These are phyloP conservation scores for Taenioides sp. DNA, from an alignment of 2,797 vertebrate species.

Conservation along the genomic window DNA sequence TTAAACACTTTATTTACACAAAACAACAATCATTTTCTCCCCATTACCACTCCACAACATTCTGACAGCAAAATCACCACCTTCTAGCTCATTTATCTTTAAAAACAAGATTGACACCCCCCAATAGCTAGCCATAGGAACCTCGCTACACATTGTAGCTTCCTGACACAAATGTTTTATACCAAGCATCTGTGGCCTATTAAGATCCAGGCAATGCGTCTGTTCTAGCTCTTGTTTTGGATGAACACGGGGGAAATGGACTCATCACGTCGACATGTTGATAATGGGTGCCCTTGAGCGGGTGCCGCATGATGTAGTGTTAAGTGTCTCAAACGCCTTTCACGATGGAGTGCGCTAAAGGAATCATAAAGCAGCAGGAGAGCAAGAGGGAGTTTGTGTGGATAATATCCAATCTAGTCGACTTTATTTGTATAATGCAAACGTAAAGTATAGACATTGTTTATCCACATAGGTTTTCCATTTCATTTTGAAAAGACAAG, in stretches of 20 bases:
- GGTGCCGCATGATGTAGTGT: constrained; percentile 65
- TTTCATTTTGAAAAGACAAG: too few species aligned
- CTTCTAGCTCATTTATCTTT: constrained; percentile 44
- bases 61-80: constrained; percentile 59
- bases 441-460: too few species aligned
- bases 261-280: constrained; percentile 69
- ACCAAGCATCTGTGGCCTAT: constrained; percentile 51
- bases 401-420: background rate
- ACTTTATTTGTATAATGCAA: too few species aligned
- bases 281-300: constrained; percentile 77
- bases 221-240: constrained; percentile 58
- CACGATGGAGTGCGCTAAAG: constrained; percentile 48
- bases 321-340: constrained; percentile 62
- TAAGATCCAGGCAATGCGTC: constrained; percentile 59
- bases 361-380: constrained; percentile 56
- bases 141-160: constrained; percentile 27
- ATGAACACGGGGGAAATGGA: constrained; percentile 68
- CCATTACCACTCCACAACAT: constrained; percentile 30
- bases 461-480: too few species aligned
- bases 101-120: constrained; percentile 49
- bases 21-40: constrained; percentile 27
- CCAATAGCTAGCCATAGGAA: constrained; percentile 20
- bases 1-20: constrained; percentile 29
- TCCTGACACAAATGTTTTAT: constrained; percentile 41
- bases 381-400: constrained; percentile 23